A percentile compares a stretch with the other conserved stretches of the same genome.
phyloP scores from a whole-genome alignment of 30 jellyfish, hydroid and myxozoan species.

The Catostylus mosaicus region DNA sequence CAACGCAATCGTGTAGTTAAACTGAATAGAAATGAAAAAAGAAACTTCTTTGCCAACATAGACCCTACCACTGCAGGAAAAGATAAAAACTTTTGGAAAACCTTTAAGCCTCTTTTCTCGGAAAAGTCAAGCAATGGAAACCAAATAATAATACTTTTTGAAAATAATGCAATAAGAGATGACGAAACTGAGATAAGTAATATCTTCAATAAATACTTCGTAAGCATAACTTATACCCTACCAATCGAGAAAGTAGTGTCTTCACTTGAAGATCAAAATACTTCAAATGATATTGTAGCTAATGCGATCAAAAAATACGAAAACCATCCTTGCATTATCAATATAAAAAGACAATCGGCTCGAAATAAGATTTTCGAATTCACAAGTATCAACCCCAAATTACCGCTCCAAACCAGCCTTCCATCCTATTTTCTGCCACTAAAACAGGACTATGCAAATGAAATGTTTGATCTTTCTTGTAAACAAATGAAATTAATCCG shows the following conservation, averaged over 20 bases:
- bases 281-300: constrained; percentile 5
- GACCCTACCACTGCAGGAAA: background rate
- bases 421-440: too few species aligned
- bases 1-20: constrained; percentile 13
- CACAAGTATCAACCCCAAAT: too few species aligned
- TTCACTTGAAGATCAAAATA: background rate
- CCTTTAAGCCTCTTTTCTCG: background rate
- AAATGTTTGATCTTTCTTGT: too few species aligned
- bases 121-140: background rate
- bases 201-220: background rate
- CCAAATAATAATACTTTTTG: background rate
- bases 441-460: too few species aligned
- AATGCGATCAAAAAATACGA: constrained; percentile 2
- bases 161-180: background rate
- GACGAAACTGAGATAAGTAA: constrained; percentile 3
- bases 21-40: constrained; percentile 9
- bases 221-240: constrained; percentile 13
- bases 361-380: too few species aligned
- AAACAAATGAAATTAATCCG: too few species aligned
- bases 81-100: constrained; percentile 1
- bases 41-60: constrained; percentile 11
- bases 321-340: background rate
- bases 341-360: too few species aligned
- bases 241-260: constrained; percentile 1
- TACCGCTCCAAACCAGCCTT: too few species aligned